These are phyloP conservation scores for Acanthococcus lagerstroemiae DNA, from an alignment of 2,888 invertebrate species.

Conservation along the genomic window DNA sequence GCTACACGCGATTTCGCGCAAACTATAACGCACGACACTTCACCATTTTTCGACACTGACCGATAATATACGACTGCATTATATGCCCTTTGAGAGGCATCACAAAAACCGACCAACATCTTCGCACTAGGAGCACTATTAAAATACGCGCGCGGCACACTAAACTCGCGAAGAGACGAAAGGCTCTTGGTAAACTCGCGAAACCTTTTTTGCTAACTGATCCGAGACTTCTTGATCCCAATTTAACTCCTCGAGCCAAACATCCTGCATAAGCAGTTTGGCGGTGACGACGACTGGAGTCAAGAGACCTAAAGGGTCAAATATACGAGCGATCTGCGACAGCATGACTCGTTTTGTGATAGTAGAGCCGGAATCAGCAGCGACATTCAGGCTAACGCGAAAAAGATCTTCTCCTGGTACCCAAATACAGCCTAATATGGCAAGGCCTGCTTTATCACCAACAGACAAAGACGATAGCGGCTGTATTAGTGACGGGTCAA, in stretches of 20 bases:
- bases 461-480: neutral
- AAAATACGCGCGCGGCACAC: neutral
- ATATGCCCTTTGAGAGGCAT: slow-evolving; percentile 35
- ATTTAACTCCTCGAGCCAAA: slow-evolving; percentile 16
- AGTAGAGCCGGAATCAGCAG: neutral
- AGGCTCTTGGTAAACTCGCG: slow-evolving; percentile 5
- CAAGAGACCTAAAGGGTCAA: slow-evolving; percentile 32
- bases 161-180: neutral
- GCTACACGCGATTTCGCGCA: slow-evolving; percentile 38
- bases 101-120: slow-evolving; percentile 35
- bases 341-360: slow-evolving; percentile 20
- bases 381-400: neutral
- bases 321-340: slow-evolving; percentile 24
- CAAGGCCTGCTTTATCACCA: neutral
- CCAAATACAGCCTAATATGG: neutral
- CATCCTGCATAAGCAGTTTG: slow-evolving; percentile 26
- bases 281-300: slow-evolving; percentile 17
- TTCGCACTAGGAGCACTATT: too few relatives aligned
- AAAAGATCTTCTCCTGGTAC: neutral
- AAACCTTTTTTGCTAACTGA: neutral
- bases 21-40: slow-evolving; percentile 31
- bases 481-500: neutral
- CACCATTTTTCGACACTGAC: neutral
- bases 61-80: slow-evolving; percentile 36
- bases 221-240: slow-evolving; percentile 30